Evolutionary conservation across 1,140 invertebrate species (phyloP), one percentile per base, ranked within the genome.

Genomic region (Penaeus japonicus): DNA sequence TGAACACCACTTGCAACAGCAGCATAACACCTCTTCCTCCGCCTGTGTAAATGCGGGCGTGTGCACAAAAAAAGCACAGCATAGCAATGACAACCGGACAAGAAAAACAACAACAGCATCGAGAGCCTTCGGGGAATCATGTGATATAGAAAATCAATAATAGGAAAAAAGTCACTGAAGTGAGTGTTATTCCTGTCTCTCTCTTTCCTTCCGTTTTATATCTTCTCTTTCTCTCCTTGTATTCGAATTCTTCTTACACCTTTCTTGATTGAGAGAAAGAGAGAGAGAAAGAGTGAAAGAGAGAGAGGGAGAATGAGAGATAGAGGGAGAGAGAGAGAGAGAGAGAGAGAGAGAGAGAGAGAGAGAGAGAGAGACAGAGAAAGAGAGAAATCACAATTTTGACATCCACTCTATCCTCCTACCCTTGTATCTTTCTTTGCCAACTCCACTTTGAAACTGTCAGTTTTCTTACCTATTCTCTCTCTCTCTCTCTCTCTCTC

Each of bases 221-320:
- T n/a, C 7, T 24, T 70, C 54, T 82, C 54, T 82, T 55, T 82
- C 80, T 82, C 80, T 82, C 53, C 59, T 30, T 83, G 30, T 62
- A n/a, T 57, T 35, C 35, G 27, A 59, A 27, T 81, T 54, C 22
- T 30, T 81, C 10, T 27, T 15, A 24, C 18, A 2, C 55, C 22
- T n/a, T 18, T 30, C 47, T 30, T n/a, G n/a, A n/a, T n/a, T n/a
- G 4, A 77, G 47, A 77, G 27, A 65, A 15, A 65, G 22, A 77
- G 47, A 77, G 17, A 27, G 10, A 77, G 22, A 30, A 5, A 77
- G 12, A 27, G 12, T 27, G 30, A 77, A 7, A 22, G 5, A 27
- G 27, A 77, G 3, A 77, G 39, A 77, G 27, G 12, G 27, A 12
- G 4, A 30, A 77, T 20, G 2, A 15, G 0, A 30, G 7, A 5